Evolutionary conservation across 2,888 invertebrate genomes (phyloP), one percentile per base, ranked within the genome.

Genomic region (Morinoia aosen): DNA sequence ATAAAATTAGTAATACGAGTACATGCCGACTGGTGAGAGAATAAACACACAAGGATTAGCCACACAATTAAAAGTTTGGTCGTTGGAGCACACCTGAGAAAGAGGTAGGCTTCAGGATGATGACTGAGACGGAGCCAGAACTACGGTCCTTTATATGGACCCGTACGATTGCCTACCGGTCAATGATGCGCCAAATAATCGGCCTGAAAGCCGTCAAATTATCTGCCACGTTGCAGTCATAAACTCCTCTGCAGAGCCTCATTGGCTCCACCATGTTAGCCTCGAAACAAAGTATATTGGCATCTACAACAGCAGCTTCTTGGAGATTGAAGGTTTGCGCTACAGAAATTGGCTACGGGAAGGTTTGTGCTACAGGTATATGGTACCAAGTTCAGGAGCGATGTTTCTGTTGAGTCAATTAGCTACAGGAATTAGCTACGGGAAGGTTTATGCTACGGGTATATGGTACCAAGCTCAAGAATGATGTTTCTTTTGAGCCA

Each of bases 121-220:
- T 12, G 40, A 90, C 90, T 90, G 90, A 90, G 76, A 90, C 12
- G 10, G 19, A 40, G 90, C 39, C 40, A 19, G 39, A 14, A 90
- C 90, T 40, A 39, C 48, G 40, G 40, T 90, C 90, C 90, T 40
- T 39, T 90, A 90, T 90, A 90, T 48, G 90, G 90, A 40, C 14
- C 48, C 40, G 11, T 40, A 90, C 25, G 76, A 76, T 10, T 16
- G 76, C 33, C 90, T 48, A 90, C 90, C 90, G 90, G 90, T 90
- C 90, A 90, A 90, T 90, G 90, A 90, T 90, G 90, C 90, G 90
- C 90, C 90, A 90, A 90, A 90, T 48, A 39, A 90, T 90, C 90
- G 90, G 90, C 90, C 40, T 48, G 25, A 90, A 39, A 40, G 90
- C 88, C 25, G 12, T 88, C 11, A 88, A 88, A 88, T 61, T 61